Percentiles rank a stretch among this genome's conserved stretches.
phyloP scores from a whole-genome alignment of 1,140 invertebrate genomes.

The Heliconius nattereri region DNA sequence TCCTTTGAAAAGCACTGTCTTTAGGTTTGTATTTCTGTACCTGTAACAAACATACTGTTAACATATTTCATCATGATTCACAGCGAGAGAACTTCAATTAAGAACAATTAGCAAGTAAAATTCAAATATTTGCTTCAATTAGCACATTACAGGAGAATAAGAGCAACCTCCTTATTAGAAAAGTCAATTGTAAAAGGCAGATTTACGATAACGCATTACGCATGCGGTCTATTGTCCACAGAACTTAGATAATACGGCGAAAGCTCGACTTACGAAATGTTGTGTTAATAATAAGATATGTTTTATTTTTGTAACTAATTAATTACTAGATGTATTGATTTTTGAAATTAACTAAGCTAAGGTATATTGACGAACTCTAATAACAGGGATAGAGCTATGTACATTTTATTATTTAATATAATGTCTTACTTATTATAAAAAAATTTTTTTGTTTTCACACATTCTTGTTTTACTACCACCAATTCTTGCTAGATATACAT shows the following conservation, averaged over 20 bases:
- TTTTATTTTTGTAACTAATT: background rate
- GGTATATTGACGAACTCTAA: too few relatives aligned
- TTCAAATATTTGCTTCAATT: conserved; percentile 70
- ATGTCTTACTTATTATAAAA: too few relatives aligned
- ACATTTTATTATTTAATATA: too few relatives aligned
- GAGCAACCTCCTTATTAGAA: conserved; percentile 76
- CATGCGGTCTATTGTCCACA: conserved; percentile 77
- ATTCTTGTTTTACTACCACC: too few relatives aligned
- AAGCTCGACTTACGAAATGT: conserved; percentile 55
- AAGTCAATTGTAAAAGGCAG: conserved; percentile 72
- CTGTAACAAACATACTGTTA: conserved; percentile 42
- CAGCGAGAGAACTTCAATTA: conserved; percentile 57
- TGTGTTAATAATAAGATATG: conserved; percentile 37
- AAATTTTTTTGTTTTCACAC: too few relatives aligned
- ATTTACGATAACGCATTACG: conserved; percentile 78
- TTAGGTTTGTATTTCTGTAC: conserved; percentile 44
- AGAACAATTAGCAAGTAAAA: conserved; percentile 59
- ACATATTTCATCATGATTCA: conserved; percentile 30
- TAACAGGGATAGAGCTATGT: too few relatives aligned
- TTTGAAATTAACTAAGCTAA: background rate
- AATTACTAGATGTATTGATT: background rate
- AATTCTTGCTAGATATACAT: too few relatives aligned
- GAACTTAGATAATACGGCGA: conserved; percentile 73
- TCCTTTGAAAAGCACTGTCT: conserved; percentile 66
- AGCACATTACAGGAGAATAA: conserved; percentile 68